These are phyloP conservation scores for Riptortus pedestris DNA, from an alignment of 1,140 invertebrate genomes.

Conservation along the genomic window DNA sequence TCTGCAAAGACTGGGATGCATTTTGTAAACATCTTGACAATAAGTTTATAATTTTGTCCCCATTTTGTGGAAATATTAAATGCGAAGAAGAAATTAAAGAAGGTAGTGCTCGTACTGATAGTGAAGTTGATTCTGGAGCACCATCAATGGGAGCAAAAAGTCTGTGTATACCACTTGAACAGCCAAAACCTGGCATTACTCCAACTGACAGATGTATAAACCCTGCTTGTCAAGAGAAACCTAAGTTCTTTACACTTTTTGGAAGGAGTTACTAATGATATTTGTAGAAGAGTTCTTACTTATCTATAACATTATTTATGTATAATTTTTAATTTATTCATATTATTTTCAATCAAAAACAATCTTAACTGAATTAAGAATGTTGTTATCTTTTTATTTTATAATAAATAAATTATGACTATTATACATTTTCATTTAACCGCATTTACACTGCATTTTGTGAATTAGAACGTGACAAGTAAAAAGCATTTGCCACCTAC, in stretches of 20 bases:
- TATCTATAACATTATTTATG: too few species aligned
- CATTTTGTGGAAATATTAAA: constrained; percentile 79
- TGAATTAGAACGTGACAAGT: too few species aligned
- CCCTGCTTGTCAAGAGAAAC: constrained; percentile 68
- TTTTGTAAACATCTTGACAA: constrained; percentile 72
- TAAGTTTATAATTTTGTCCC: constrained; percentile 80
- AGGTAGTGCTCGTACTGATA: constrained; percentile 69
- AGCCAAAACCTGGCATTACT: constrained; percentile 44
- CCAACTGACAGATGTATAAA: constrained; percentile 75
- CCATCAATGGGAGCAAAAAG: constrained; percentile 97
- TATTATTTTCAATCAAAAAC: too few species aligned
- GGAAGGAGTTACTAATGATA: constrained; percentile 95
- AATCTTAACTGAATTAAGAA: too few species aligned
- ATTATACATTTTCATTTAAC: too few species aligned
- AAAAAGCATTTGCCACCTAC: too few species aligned
- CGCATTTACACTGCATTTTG: too few species aligned
- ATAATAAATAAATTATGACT: too few species aligned
- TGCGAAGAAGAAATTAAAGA: constrained; percentile 97
- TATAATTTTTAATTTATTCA: too few species aligned
- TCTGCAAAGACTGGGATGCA: constrained; percentile 66
- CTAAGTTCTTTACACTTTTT: constrained; percentile 84
- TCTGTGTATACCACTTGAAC: constrained; percentile 91
- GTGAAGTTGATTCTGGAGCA: constrained; percentile 57
- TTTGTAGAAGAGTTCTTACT: too few species aligned
- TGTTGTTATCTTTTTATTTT: too few species aligned